Evolutionary conservation across 2,888 invertebrate genomes (phyloP).

Genomic region (Apodemia hepburni): DNA sequence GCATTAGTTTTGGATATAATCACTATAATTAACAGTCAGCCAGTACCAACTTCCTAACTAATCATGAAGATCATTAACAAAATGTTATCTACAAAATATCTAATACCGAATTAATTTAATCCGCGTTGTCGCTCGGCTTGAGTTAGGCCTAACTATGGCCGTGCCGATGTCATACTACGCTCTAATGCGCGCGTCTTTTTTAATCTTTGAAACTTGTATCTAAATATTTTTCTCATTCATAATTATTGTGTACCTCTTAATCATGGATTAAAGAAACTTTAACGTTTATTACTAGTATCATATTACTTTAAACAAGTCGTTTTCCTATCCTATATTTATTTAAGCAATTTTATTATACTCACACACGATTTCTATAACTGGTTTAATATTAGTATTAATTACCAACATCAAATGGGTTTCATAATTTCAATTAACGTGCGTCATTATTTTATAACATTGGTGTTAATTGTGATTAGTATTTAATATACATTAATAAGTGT

Average conservation of each 20-base stretch:
- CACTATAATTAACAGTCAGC: neutral
- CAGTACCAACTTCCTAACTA: neutral
- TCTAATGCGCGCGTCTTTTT: constrained; percentile 50
- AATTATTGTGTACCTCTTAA: constrained; percentile 56
- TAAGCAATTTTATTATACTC: constrained; percentile 43
- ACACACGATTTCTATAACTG: neutral
- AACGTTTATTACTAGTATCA: constrained; percentile 72
- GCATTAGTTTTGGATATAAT: neutral
- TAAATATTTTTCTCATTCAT: constrained; percentile 72
- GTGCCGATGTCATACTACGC: constrained; percentile 55
- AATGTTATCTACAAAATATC: constrained; percentile 31
- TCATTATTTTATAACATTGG: neutral
- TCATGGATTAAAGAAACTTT: constrained; percentile 66
- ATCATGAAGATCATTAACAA: neutral
- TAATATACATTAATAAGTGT: neutral
- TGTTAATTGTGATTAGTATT: neutral
- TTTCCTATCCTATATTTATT: constrained; percentile 40
- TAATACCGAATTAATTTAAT: constrained; percentile 51
- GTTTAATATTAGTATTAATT: neutral
- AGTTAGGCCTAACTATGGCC: constrained; percentile 66
- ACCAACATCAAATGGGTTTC: neutral
- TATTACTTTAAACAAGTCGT: constrained; percentile 44
- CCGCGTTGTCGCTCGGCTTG: constrained; percentile 49
- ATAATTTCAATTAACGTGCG: neutral
- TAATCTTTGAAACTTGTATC: constrained; percentile 64